Conservation (phyloP, 2,888 invertebrate genomes). For the Cheilosia grossa region DNA sequence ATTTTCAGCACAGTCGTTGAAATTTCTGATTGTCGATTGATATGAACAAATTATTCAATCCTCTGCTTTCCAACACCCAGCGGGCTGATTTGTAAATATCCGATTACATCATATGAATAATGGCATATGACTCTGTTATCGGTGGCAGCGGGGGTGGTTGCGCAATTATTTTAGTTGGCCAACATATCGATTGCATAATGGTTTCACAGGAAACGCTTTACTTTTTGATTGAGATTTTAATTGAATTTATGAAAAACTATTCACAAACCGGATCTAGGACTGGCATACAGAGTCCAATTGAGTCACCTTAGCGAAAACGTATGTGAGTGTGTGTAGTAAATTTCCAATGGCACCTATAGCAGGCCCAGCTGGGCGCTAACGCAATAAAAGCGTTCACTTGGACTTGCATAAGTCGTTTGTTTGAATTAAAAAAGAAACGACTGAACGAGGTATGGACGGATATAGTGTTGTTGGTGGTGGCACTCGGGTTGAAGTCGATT, state of each 20-base stretch:
- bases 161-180: constrained; percentile 34
- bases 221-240: constrained; percentile 67
- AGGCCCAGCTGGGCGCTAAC: constrained; percentile 61
- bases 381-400: constrained; percentile 64
- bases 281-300: constrained; percentile 49
- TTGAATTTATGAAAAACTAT: constrained; percentile 59
- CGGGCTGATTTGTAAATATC: constrained; percentile 63
- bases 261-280: constrained; percentile 55
- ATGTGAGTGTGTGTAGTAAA: constrained; percentile 28
- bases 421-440: constrained; percentile 37
- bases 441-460: not conserved
- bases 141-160: constrained; percentile 18
- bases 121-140: constrained; percentile 52
- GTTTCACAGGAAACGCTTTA: constrained; percentile 53
- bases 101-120: constrained; percentile 55
- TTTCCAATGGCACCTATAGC: constrained; percentile 50
- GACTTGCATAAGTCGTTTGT: constrained; percentile 46
- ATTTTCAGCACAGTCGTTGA: constrained; percentile 18
- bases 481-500: constrained; percentile 11
- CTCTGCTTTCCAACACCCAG: constrained; percentile 13
- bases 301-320: constrained; percentile 56
- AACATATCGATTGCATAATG: constrained; percentile 60
- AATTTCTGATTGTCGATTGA: constrained; percentile 55
- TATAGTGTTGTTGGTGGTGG: constrained; percentile 13
- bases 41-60: constrained; percentile 70